Base-by-base conservation (phyloP, 2,888 invertebrate genomes). In the Erebia ligea region DNA sequence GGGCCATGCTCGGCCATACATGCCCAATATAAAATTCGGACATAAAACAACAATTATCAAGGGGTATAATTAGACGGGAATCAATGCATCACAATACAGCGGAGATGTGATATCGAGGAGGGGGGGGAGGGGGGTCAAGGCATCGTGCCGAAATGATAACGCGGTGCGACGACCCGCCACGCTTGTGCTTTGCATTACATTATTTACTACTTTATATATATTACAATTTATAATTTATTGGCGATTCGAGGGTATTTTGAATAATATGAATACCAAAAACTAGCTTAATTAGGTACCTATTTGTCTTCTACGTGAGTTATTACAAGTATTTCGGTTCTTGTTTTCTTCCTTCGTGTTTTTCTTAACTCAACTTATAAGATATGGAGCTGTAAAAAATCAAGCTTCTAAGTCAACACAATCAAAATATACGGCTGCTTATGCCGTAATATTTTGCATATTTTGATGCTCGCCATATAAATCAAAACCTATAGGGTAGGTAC, bases 61-160 rank as follows among this genome's bases (percentile, higher is more conserved):
- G n/a, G 56, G 6, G 34, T 61, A 62, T 65, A 66, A 66, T 66
- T 66, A 66, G 59, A 67, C 52, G 63, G 63, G 48, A 70, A 72
- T 71, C 70, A 73, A 68, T 70, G 67, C 71, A 75, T 71, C 69
- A 73, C 50, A 79, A 77, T 76, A 78, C 78, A 79, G 76, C 74
- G 69, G 68, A 72, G 76, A 75, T 72, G 70, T 34, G 73, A 70
- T 64, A 73, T 59, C 70, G 70, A 74, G 69, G 67, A 72, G 64
- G 56, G 34, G 21, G 40, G 45, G 25, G 88, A 87, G 84, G 86
- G 88, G 87, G 84, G 87, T 88, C 87, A 85, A 86, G 87, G 89
- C 92, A 91, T 88, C 90, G 89, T 90, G 92, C 92, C 91, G 90
- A 92, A 92, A 91, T 88, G 92, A 92, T 92, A 92, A 92, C 85